phyloP scores from a whole-genome alignment of 35 echinoderm and acorn worm genomes.

The Lytechinus variegatus region DNA sequence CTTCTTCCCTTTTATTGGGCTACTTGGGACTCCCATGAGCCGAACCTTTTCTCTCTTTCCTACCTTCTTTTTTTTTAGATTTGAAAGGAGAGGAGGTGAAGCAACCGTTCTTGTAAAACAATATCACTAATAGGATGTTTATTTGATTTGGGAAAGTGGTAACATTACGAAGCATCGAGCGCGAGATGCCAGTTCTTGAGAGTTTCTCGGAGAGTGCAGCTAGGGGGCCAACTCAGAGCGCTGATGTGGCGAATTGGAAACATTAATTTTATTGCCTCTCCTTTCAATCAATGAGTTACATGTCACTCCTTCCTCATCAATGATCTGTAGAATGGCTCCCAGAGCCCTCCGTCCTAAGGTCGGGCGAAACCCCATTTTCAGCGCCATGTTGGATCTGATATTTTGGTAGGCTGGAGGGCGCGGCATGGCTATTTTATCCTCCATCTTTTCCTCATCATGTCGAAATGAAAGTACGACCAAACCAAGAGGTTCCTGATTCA shows the following conservation, averaged over 20 bases:
- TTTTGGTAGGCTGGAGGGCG: conserved; percentile 48
- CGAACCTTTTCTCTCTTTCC: not conserved
- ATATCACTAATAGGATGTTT: conserved; percentile 72
- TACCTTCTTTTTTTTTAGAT: not conserved
- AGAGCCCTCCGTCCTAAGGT: not conserved
- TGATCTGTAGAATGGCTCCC: not conserved
- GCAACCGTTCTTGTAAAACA: conserved; percentile 64
- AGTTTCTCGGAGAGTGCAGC: conserved; percentile 44
- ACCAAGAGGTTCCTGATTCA: conserved; percentile 38
- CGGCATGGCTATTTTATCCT: conserved; percentile 5
- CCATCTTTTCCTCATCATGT: conserved; percentile 34
- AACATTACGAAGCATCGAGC: conserved; percentile 44
- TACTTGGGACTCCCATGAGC: conserved; percentile 41
- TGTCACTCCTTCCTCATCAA: conserved; percentile 6
- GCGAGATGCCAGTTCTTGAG: not conserved
- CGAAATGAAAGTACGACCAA: conserved; percentile 28
- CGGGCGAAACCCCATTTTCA: conserved; percentile 19
- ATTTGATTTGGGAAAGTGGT: conserved; percentile 60
- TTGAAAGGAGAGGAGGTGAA: conserved; percentile 34
- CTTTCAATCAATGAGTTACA: not conserved
- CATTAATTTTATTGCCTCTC: conserved; percentile 32
- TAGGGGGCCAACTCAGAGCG: conserved; percentile 32
- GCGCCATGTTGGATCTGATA: conserved; percentile 40
- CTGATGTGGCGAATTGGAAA: conserved; percentile 46
- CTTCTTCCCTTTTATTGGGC: conserved; percentile 15